phyloP scores from a whole-genome alignment of 1,140 invertebrate genomes.

The Protaetia brevitarsis region DNA sequence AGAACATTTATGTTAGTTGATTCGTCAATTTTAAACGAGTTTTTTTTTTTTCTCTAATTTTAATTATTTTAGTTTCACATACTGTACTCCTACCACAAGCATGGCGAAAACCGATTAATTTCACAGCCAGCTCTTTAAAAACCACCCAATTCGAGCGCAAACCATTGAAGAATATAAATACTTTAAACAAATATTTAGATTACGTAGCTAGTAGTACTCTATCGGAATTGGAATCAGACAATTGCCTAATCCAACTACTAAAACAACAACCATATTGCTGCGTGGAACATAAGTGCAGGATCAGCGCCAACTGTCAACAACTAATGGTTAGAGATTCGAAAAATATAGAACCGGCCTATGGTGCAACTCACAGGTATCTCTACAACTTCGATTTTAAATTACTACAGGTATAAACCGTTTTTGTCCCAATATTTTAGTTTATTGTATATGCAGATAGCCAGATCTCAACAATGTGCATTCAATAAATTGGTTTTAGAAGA shows the following conservation, averaged over 20 bases:
- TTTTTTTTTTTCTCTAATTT: not conserved
- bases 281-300: not conserved
- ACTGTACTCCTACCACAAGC: not conserved
- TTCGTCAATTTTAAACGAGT: not conserved
- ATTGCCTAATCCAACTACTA: constrained; percentile 8
- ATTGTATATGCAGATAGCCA: constrained; percentile 20
- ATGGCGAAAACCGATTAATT: not conserved
- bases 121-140: not conserved
- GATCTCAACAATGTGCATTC: constrained; percentile 6
- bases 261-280: not conserved
- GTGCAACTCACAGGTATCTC: constrained; percentile 20
- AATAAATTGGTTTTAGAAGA: not conserved
- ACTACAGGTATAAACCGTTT: not conserved
- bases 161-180: not conserved
- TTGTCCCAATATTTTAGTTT: constrained; percentile 17
- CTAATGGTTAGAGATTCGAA: not conserved
- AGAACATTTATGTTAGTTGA: constrained; percentile 2
- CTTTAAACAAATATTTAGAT: not conserved
- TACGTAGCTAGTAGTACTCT: not conserved
- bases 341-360: constrained; percentile 17
- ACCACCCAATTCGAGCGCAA: not conserved
- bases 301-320: not conserved
- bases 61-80: constrained; percentile 10
- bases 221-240: not conserved
- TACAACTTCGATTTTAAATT: not conserved